phyloP scores from a whole-genome alignment of 2,113 vertebrate genomes.

The Amazona guildingii region DNA sequence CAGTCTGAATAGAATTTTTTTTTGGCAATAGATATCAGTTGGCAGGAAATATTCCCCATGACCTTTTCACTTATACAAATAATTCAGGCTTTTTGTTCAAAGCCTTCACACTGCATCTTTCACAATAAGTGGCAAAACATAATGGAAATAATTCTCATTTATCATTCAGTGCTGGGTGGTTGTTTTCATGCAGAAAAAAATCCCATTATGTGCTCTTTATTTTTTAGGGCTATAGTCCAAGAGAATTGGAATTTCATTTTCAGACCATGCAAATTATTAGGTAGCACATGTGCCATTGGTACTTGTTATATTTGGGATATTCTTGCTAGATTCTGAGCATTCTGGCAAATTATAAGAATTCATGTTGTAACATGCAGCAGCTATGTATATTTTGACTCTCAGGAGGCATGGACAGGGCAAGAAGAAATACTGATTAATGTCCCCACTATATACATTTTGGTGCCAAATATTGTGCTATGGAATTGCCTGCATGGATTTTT shows the following conservation, averaged over 20 bases:
- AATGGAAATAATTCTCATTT: neutral
- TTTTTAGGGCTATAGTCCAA: neutral
- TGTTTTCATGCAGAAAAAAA: neutral
- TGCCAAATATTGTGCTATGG: rapidly evolving
- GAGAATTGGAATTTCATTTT: neutral
- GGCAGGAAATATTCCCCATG: constrained; percentile 5
- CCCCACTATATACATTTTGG: neutral
- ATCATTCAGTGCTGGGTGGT: neutral
- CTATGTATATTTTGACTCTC: neutral
- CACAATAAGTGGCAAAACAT: neutral
- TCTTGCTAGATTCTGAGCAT: neutral
- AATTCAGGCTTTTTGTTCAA: neutral
- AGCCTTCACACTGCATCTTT: neutral
- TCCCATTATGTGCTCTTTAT: neutral
- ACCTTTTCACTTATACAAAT: constrained; percentile 19
- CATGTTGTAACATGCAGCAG: neutral
- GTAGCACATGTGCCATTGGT: neutral
- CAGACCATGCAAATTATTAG: neutral
- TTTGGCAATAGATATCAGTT: neutral
- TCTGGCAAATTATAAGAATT: neutral
- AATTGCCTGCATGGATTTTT: neutral
- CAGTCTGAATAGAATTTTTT: neutral
- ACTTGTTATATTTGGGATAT: neutral
- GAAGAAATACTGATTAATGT: neutral
- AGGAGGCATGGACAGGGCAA: neutral